Evolutionary conservation across 2,113 vertebrate genomes (phyloP).

Genomic region (Carollia perspicillata): DNA sequence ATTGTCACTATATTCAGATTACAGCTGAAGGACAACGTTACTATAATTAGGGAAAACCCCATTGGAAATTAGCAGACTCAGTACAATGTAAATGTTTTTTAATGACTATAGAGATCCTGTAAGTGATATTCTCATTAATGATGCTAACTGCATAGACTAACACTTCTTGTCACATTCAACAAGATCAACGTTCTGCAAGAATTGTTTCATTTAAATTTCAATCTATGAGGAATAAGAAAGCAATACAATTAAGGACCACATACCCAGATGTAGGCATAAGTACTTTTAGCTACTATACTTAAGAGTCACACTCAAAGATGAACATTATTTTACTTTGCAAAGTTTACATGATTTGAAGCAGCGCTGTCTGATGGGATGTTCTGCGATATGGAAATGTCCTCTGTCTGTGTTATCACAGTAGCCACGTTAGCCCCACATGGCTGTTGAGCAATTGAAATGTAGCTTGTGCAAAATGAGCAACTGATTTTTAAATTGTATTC

Average conservation of each 20-base stretch:
- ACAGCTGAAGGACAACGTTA: conserved; percentile 41
- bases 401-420: background rate
- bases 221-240: conserved; percentile 43
- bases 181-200: conserved; percentile 70
- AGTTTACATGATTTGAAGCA: background rate
- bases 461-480: background rate
- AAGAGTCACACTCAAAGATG: background rate
- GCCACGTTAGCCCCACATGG: background rate
- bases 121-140: conserved; percentile 63
- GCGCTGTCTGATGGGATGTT: background rate
- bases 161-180: conserved; percentile 64
- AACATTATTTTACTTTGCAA: conserved; percentile 44
- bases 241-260: conserved; percentile 62
- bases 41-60: conserved; percentile 60
- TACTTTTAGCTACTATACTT: background rate
- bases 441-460: background rate
- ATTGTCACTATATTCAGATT: conserved; percentile 48
- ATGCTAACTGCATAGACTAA: conserved; percentile 57
- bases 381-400: background rate
- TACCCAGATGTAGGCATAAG: conserved; percentile 17
- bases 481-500: background rate
- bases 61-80: conserved; percentile 54
- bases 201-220: conserved; percentile 63
- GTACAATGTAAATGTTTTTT: conserved; percentile 63
- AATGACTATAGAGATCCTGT: conserved; percentile 55